Conservation (phyloP, 2,888 invertebrate genomes). For the Agrypnus murinus region DNA sequence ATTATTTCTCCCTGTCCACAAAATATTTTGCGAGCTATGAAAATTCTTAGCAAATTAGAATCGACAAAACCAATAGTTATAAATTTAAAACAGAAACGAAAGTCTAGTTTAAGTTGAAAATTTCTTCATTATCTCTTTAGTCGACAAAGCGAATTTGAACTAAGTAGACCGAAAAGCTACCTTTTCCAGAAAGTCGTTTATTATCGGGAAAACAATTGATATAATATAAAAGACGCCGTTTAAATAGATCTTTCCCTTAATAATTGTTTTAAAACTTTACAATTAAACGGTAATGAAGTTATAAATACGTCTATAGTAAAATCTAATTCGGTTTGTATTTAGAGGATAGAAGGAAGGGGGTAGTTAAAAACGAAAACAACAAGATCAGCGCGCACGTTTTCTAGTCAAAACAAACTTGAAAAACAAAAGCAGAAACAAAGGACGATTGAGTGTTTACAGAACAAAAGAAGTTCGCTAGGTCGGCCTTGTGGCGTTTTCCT, state of each 20-base stretch:
- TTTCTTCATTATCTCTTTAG: no score
- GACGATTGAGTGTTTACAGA: constrained; percentile 55
- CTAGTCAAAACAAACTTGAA: constrained; percentile 48
- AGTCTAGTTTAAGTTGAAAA: no score
- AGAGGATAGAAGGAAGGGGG: no score
- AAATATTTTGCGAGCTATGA: no score
- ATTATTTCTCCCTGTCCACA: no score
- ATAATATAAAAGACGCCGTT: not conserved
- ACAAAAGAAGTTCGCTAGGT: constrained; percentile 54
- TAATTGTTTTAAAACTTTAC: constrained; percentile 1
- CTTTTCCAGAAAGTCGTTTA: not conserved
- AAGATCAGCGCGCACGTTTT: constrained; percentile 24
- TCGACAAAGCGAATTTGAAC: no score
- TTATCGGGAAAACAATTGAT: not conserved
- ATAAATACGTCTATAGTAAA: constrained; percentile 18
- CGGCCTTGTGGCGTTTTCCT: constrained; percentile 51
- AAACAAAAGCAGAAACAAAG: constrained; percentile 54
- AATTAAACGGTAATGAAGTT: constrained; percentile 16
- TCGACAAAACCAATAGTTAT: no score
- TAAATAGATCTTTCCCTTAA: not conserved
- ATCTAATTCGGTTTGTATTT: constrained; percentile 13
- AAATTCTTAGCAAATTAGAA: no score
- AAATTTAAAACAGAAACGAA: no score
- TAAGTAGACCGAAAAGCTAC: no score
- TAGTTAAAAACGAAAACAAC: constrained; percentile 21